A percentile compares a stretch with the other conserved stretches of the same genome.
Conservation (phyloP, 2,888 invertebrate species). For the Caenorhabditis macrosperma region DNA sequence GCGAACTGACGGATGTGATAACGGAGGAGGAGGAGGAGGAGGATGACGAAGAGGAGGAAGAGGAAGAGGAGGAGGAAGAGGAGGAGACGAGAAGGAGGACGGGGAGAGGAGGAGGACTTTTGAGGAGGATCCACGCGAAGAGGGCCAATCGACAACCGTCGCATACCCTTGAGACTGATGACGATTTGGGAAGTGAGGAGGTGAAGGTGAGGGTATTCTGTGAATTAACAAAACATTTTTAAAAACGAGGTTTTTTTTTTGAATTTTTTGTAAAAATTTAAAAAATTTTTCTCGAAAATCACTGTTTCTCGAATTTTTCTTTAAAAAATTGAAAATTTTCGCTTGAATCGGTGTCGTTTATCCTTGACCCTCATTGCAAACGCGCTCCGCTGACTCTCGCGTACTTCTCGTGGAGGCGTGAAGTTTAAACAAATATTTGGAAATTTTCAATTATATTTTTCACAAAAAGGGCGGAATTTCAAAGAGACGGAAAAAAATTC, state of each 20-base stretch:
- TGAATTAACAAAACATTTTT: not conserved
- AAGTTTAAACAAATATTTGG: too few relatives aligned
- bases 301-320: too few relatives aligned
- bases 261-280: not conserved
- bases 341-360: too few relatives aligned
- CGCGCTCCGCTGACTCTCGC: too few relatives aligned
- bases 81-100: slow-evolving; percentile 2
- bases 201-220: not conserved
- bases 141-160: slow-evolving; percentile 6
- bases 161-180: not conserved
- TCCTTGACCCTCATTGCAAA: too few relatives aligned
- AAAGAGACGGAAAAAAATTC: too few relatives aligned
- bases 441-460: too few relatives aligned
- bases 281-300: too few relatives aligned
- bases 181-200: not conserved
- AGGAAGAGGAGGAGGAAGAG: slow-evolving; percentile 14
- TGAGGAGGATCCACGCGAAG: not conserved
- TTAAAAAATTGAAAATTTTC: too few relatives aligned
- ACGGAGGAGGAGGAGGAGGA: slow-evolving; percentile 68
- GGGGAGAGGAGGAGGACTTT: too few relatives aligned
- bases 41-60: slow-evolving; percentile 37
- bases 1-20: slow-evolving; percentile 68
- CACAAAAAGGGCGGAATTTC: too few relatives aligned
- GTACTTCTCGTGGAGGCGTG: too few relatives aligned
- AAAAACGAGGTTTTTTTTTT: not conserved